Conservation (phyloP, 2,888 invertebrate species). For the Harpalus rubripes region DNA sequence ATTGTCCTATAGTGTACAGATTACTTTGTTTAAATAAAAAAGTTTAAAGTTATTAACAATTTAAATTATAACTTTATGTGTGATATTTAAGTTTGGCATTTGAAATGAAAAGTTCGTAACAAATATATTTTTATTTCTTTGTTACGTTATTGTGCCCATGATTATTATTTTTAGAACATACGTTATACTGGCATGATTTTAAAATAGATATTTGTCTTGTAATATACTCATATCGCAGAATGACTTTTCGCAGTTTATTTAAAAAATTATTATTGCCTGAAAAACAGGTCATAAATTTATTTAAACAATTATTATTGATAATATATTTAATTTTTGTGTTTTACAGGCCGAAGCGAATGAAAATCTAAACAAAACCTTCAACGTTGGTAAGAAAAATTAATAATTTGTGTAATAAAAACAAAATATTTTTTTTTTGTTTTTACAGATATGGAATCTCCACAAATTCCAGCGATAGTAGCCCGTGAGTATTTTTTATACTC, state of each 20-base stretch:
- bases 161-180: constrained; percentile 64
- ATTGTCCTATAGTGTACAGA: not conserved
- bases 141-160: constrained; percentile 38
- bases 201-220: constrained; percentile 42
- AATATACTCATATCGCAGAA: constrained; percentile 19
- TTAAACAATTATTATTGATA: not conserved
- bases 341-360: constrained; percentile 12
- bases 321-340: constrained; percentile 15
- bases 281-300: constrained; percentile 26
- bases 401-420: constrained; percentile 1
- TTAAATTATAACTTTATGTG: not conserved
- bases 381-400: constrained; percentile 51
- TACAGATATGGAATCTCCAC: constrained; percentile 35
- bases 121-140: not conserved
- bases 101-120: not conserved
- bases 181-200: constrained; percentile 41
- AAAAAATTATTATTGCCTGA: constrained; percentile 21
- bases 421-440: not conserved
- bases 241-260: constrained; percentile 61
- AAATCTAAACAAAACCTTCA: constrained; percentile 28
- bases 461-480: constrained; percentile 30
- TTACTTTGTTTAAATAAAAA: not conserved
- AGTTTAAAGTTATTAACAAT: not conserved
- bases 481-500: constrained; percentile 37
- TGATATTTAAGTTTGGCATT: not conserved